Evolutionary conservation across 2,113 vertebrate genomes (phyloP).

Genomic region (Atrichornis clamosus): DNA sequence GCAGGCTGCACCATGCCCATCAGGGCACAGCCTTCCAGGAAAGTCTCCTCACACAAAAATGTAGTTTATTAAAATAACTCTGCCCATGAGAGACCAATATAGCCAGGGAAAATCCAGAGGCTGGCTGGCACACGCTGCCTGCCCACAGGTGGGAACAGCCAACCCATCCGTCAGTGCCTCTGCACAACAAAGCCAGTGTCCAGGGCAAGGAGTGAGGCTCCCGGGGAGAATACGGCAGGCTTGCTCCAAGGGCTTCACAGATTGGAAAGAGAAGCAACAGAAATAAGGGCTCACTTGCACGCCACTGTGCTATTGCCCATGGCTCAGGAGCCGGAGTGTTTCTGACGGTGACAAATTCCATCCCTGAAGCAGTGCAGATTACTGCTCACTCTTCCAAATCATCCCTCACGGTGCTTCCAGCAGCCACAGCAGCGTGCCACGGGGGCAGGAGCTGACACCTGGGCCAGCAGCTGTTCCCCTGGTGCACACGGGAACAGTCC

Average conservation of each 20-base stretch:
- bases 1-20: fast-evolving
- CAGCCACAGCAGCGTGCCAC: fast-evolving
- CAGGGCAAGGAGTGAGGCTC: neutral
- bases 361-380: neutral
- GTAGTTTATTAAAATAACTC: neutral
- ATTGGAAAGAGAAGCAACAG: neutral
- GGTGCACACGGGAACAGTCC: neutral
- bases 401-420: neutral
- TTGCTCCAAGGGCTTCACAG: neutral
- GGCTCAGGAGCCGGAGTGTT: neutral
- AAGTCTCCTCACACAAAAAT: neutral
- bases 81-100: neutral
- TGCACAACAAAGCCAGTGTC: neutral
- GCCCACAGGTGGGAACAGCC: neutral
- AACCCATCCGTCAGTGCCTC: neutral
- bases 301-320: fast-evolving
- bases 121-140: neutral
- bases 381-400: neutral
- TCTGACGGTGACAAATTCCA: fast-evolving
- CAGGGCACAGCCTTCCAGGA: neutral
- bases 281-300: neutral
- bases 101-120: neutral
- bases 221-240: neutral
- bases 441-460: neutral
- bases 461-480: neutral